phyloP scores from a whole-genome alignment of 2,888 invertebrate species.

The Agriopis marginaria region DNA sequence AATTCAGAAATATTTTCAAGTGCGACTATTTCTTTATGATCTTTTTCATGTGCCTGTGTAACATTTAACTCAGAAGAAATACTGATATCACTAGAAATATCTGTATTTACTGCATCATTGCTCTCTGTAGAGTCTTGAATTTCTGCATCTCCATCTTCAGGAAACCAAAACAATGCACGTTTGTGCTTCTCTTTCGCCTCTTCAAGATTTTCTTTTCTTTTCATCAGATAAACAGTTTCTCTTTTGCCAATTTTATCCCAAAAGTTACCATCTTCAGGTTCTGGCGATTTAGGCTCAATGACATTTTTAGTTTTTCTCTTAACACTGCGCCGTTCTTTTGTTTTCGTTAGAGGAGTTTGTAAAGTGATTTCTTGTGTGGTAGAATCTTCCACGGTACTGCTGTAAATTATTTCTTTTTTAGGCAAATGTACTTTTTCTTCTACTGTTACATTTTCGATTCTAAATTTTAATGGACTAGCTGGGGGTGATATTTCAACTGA shows the following conservation, averaged over 20 bases:
- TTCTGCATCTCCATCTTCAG: conserved; percentile 59
- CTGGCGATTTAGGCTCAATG: conserved; percentile 64
- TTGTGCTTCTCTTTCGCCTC: conserved; percentile 73
- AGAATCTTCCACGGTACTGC: conserved; percentile 63
- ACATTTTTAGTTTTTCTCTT: conserved; percentile 54
- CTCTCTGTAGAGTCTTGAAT: background rate
- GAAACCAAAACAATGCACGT: conserved; percentile 73
- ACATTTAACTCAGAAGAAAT: background rate
- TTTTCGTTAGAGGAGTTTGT: conserved; percentile 44
- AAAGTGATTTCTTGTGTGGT: conserved; percentile 41
- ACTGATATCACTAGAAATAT: conserved; percentile 3
- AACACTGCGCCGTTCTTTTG: conserved; percentile 55
- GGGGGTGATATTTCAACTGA: conserved; percentile 82
- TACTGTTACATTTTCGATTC: conserved; percentile 86
- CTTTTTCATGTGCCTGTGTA: background rate
- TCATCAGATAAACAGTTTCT: conserved; percentile 87
- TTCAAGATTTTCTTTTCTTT: conserved; percentile 82
- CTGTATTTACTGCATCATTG: background rate
- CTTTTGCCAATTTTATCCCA: conserved; percentile 89
- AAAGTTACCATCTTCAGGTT: conserved; percentile 85
- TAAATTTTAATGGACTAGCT: conserved; percentile 81
- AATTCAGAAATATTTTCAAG: conserved; percentile 2
- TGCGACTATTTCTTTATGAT: background rate
- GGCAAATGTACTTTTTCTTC: conserved; percentile 80
- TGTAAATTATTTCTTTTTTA: conserved; percentile 75